Evolutionary conservation across 2,888 invertebrate genomes (phyloP).

Genomic region (Drosophila sordidapex): DNA sequence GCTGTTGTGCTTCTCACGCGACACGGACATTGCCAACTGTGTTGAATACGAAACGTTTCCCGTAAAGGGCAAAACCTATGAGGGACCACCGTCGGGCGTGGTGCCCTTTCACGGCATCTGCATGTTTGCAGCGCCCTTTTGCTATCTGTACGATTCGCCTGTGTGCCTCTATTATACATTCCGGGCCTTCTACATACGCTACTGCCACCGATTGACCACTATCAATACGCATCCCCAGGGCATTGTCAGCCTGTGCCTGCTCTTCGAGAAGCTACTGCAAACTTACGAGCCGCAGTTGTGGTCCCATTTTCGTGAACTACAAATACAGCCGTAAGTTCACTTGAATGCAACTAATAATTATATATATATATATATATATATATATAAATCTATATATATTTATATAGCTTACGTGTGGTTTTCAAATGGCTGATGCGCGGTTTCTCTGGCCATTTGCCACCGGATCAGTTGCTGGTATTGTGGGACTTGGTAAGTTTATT

Average conservation of each 20-base stretch:
- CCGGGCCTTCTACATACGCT: conserved; percentile 94
- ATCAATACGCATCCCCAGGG: conserved; percentile 96
- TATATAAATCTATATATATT: conserved; percentile 27
- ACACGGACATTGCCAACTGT: conserved; percentile 91
- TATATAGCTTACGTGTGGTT: conserved; percentile 91
- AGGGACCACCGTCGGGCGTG: conserved; percentile 94
- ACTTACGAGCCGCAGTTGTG: conserved; percentile 95
- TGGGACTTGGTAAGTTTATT: conserved; percentile 91
- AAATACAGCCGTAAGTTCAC: conserved; percentile 94
- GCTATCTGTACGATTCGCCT: conserved; percentile 96
- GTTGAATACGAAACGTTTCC: conserved; percentile 86
- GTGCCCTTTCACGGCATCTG: conserved; percentile 99
- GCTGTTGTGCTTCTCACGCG: conserved; percentile 96
- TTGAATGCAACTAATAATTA: background rate
- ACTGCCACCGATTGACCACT: conserved; percentile 96
- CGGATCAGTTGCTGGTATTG: conserved; percentile 94
- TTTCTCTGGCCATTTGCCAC: conserved; percentile 96
- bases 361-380: too few species aligned
- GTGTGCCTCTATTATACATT: conserved; percentile 95
- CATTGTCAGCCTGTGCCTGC: conserved; percentile 94
- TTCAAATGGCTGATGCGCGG: conserved; percentile 99
- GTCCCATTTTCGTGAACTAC: conserved; percentile 94
- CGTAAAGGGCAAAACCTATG: conserved; percentile 83
- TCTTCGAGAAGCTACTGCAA: conserved; percentile 95
- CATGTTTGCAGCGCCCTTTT: conserved; percentile 98